Conservation (phyloP, 2,888 invertebrate species). For the Norana najaformis region DNA sequence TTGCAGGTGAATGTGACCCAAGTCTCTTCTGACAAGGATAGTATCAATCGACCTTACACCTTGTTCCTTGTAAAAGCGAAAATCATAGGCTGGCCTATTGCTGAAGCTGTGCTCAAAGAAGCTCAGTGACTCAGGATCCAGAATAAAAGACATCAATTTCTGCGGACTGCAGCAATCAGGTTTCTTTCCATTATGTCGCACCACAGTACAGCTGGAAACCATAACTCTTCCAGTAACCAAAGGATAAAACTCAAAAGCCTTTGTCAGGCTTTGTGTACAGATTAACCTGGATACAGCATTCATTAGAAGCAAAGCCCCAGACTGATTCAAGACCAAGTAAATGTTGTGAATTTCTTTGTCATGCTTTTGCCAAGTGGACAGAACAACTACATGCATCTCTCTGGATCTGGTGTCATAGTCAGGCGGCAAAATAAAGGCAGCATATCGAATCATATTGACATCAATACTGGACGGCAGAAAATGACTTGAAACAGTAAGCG, state of each 20-base stretch:
- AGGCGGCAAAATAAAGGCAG: background rate
- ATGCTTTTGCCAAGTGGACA: background rate
- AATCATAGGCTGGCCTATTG: background rate
- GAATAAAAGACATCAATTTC: background rate
- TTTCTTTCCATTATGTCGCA: background rate
- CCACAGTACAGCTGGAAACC: background rate
- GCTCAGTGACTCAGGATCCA: background rate
- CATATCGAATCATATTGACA: background rate
- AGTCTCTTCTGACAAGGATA: background rate
- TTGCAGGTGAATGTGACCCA: background rate
- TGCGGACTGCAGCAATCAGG: background rate
- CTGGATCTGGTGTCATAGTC: background rate
- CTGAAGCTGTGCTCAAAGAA: background rate
- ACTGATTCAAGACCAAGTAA: background rate
- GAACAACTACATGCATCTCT: background rate
- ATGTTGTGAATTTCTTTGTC: background rate
- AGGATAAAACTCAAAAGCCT: background rate
- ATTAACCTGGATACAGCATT: background rate
- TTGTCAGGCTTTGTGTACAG: background rate
- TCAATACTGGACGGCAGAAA: background rate
- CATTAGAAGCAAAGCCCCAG: background rate
- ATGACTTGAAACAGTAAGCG: background rate
- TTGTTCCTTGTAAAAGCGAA: slow-evolving; percentile 18
- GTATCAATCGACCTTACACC: background rate
- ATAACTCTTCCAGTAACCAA: background rate